Evolutionary conservation across 2,888 invertebrate genomes (phyloP).

Genomic region (Apamea anceps): DNA sequence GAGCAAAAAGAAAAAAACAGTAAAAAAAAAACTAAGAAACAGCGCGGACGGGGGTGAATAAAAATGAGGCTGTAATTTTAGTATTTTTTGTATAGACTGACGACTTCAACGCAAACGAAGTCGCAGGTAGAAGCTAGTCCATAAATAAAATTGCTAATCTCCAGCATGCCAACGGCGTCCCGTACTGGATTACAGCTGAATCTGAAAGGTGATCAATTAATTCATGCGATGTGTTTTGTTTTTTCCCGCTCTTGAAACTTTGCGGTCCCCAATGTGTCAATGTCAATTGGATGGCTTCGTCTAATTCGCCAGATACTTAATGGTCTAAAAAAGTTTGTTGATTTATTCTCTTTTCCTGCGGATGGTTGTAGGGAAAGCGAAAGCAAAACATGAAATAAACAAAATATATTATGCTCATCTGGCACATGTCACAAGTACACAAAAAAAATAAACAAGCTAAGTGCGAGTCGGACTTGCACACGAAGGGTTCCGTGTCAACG

Average conservation of each 20-base stretch:
- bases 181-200: conserved; percentile 10
- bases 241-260: not conserved
- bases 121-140: no score
- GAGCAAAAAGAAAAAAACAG: no score
- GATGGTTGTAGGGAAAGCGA: not conserved
- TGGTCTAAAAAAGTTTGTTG: not conserved
- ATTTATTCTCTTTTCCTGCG: not conserved
- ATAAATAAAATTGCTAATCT: not conserved
- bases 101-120: no score
- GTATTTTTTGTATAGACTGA: no score
- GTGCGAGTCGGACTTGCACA: no score
- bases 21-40: no score
- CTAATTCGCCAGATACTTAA: not conserved
- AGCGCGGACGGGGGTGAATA: not conserved
- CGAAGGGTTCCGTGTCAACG: no score
- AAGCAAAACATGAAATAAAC: not conserved
- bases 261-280: no score
- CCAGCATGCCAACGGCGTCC: not conserved
- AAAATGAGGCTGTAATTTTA: no score
- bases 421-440: not conserved
- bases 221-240: not conserved
- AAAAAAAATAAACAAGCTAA: not conserved
- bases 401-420: not conserved
- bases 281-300: not conserved
- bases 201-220: conserved; percentile 12